Conservation (phyloP, 2,113 vertebrate genomes). For the Aegithalos caudatus region DNA sequence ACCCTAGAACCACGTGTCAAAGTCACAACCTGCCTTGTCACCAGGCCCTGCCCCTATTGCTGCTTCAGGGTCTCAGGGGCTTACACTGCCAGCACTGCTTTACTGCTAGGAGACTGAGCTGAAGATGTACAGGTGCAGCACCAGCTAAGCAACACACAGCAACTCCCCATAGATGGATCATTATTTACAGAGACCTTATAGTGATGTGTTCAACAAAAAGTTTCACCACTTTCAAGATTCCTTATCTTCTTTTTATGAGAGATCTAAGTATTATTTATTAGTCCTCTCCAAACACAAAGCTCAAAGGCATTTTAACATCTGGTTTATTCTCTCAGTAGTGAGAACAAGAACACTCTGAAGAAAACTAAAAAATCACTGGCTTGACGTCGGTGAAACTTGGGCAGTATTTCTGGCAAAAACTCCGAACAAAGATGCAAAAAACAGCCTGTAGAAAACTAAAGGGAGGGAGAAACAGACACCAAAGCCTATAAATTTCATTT, state of each 20-base stretch:
- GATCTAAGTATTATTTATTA: conserved; percentile 9
- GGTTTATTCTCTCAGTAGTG: background rate
- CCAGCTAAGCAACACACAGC: background rate
- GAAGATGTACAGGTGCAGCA: background rate
- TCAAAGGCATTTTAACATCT: conserved; percentile 23
- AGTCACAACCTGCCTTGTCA: background rate
- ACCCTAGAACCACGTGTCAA: background rate
- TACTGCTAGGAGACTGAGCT: background rate
- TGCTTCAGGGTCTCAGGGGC: background rate
- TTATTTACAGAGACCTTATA: background rate
- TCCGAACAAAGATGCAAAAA: background rate
- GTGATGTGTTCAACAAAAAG: background rate
- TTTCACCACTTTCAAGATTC: background rate
- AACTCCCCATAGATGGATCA: background rate
- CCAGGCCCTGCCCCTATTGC: fast-evolving
- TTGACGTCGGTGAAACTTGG: background rate
- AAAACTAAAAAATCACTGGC: background rate
- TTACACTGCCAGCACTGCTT: background rate
- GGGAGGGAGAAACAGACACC: background rate
- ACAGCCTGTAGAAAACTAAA: background rate
- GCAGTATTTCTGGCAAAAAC: background rate
- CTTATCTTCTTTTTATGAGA: background rate
- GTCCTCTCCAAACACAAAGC: conserved; percentile 7
- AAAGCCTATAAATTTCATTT: background rate
- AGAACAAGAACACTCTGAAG: background rate